Evolutionary conservation across 2,888 invertebrate species (phyloP).

Genomic region (Teinopalpus imperialis): DNA sequence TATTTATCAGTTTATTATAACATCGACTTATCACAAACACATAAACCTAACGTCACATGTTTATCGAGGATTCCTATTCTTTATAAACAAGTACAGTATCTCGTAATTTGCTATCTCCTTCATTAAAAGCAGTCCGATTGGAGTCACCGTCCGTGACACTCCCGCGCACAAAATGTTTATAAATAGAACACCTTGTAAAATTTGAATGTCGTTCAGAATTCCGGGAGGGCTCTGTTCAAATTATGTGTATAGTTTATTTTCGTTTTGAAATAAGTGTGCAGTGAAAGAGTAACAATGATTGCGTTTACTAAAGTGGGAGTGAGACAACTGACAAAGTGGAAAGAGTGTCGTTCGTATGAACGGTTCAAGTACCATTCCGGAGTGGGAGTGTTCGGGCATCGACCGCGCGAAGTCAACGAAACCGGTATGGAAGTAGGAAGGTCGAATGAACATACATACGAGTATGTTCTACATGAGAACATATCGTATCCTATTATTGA

Average conservation of each 20-base stretch:
- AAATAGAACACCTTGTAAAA: slow-evolving; percentile 49
- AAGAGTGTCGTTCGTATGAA: slow-evolving; percentile 40
- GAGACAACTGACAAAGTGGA: slow-evolving; percentile 54
- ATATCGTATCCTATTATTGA: too few relatives aligned
- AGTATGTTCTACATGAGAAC: too few relatives aligned
- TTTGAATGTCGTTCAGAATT: slow-evolving; percentile 29
- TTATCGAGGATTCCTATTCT: slow-evolving; percentile 27
- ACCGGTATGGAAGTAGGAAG: slow-evolving; percentile 48
- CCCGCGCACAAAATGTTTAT: slow-evolving; percentile 52
- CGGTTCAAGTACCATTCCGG: slow-evolving; percentile 78
- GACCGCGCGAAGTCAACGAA: slow-evolving; percentile 61
- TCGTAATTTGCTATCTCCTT: slow-evolving; percentile 32
- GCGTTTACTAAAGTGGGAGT: slow-evolving; percentile 50
- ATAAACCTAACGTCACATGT: slow-evolving; percentile 14
- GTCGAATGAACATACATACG: too few relatives aligned
- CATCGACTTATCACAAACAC: slow-evolving; percentile 6
- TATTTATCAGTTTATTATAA: slow-evolving; percentile 1
- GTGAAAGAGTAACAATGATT: slow-evolving; percentile 50
- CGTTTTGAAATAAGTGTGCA: slow-evolving; percentile 27
- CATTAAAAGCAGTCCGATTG: slow-evolving; percentile 42
- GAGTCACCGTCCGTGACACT: slow-evolving; percentile 43
- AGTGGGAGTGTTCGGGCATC: slow-evolving; percentile 83
- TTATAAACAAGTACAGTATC: slow-evolving; percentile 30
- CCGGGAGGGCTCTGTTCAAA: slow-evolving; percentile 2
- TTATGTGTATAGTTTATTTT: slow-evolving; percentile 28